A percentile compares a stretch with the other conserved stretches of the same genome.
These are phyloP conservation scores for Mesocricetus auratus DNA, from an alignment of 2,113 vertebrate genomes.

Conservation along the genomic window DNA sequence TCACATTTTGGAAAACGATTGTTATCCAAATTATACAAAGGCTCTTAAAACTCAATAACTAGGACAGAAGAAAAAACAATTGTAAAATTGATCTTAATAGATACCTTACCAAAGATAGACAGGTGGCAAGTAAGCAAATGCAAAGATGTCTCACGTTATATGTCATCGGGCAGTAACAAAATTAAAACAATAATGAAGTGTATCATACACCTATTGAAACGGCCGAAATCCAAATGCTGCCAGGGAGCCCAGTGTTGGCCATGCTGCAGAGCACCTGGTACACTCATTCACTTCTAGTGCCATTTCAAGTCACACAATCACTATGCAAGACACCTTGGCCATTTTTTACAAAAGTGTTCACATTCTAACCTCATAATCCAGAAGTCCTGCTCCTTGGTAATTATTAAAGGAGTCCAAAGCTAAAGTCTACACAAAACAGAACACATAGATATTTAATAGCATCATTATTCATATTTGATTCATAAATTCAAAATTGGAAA, in stretches of 20 bases:
- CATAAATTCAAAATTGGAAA: neutral
- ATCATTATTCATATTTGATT: neutral
- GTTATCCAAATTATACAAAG: neutral
- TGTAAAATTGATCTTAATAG: neutral
- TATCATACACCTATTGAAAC: neutral
- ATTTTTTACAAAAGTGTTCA: neutral
- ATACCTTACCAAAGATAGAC: neutral
- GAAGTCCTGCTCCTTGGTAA: neutral
- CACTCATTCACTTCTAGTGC: neutral
- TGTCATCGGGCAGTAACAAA: neutral
- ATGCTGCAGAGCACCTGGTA: neutral
- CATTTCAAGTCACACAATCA: neutral
- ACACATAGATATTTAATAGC: neutral
- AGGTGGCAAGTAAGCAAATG: neutral
- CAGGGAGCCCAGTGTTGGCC: neutral
- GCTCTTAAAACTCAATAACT: neutral
- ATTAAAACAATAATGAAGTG: neutral
- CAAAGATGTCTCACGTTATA: neutral
- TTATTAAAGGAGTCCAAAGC: neutral
- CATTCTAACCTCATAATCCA: neutral
- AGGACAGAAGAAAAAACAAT: neutral
- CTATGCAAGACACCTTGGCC: neutral
- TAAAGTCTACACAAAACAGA: neutral
- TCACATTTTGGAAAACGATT: neutral
- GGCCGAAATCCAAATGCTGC: neutral